Evolutionary conservation across 2,797 vertebrate genomes (phyloP).

Genomic region (Bufotes viridis): DNA sequence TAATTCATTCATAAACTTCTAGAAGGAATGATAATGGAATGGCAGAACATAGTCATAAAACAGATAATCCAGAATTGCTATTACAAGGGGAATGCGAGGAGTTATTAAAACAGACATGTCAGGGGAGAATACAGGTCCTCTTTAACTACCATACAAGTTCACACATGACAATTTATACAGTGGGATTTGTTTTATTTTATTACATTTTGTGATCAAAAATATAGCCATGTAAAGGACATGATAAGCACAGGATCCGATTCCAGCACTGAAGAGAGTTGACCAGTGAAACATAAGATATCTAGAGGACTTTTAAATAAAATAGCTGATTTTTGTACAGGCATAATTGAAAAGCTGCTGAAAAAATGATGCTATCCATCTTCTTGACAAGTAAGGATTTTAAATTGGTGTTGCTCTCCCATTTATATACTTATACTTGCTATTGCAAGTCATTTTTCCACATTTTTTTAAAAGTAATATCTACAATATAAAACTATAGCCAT

Average conservation of each 20-base stretch:
- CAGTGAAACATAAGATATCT: constrained; percentile 12
- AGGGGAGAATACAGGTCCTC: neutral
- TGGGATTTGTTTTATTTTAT: neutral
- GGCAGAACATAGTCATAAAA: too few relatives aligned
- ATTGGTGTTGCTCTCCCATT: constrained; percentile 55
- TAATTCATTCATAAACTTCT: too few relatives aligned
- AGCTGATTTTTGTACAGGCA: constrained; percentile 38
- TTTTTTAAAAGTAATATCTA: constrained; percentile 29
- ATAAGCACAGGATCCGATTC: neutral
- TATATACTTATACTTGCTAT: constrained; percentile 41
- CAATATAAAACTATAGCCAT: constrained; percentile 37
- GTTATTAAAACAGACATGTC: too few relatives aligned
- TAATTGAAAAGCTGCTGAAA: constrained; percentile 56
- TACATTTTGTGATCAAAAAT: neutral
- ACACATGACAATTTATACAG: neutral
- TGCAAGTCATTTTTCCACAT: constrained; percentile 34
- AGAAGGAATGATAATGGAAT: too few relatives aligned
- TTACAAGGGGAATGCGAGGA: too few relatives aligned
- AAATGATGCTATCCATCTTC: constrained; percentile 49
- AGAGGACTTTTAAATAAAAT: constrained; percentile 25
- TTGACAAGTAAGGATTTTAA: constrained; percentile 53
- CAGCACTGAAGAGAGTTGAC: constrained; percentile 15
- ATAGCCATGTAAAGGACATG: neutral
- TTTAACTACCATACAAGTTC: neutral
- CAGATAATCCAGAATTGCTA: too few relatives aligned